Evolutionary conservation across 92 coral and sea anemone species (phyloP).

Genomic region (Phenganax marumi): DNA sequence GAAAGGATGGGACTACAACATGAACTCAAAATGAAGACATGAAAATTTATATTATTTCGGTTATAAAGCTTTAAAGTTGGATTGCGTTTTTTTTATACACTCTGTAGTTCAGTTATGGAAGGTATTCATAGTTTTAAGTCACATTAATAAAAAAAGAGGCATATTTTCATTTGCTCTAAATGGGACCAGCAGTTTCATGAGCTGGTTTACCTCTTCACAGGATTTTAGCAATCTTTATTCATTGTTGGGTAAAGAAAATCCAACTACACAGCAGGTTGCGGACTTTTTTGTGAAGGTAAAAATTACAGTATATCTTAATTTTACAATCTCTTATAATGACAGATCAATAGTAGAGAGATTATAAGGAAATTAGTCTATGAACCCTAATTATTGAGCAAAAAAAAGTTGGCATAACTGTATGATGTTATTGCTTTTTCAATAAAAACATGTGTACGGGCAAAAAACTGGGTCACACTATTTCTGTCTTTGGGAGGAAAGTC

Average conservation of each 20-base stretch:
- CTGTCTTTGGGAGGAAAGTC: slow-evolving; percentile 43
- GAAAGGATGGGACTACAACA: too few relatives aligned
- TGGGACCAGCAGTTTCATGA: neutral
- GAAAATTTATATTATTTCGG: too few relatives aligned
- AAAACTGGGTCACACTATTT: slow-evolving; percentile 46
- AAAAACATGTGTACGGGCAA: slow-evolving; percentile 37
- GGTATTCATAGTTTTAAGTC: neutral
- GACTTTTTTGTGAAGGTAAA: slow-evolving; percentile 44
- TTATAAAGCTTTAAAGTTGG: too few relatives aligned
- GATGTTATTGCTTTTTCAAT: neutral
- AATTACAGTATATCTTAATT: too few relatives aligned
- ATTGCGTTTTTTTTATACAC: too few relatives aligned
- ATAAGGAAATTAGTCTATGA: neutral
- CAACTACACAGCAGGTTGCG: slow-evolving; percentile 31
- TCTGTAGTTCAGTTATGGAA: slow-evolving; percentile 2
- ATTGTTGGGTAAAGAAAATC: slow-evolving; percentile 31
- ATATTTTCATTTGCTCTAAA: neutral
- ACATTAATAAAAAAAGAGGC: neutral
- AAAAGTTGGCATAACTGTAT: neutral
- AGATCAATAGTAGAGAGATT: neutral
- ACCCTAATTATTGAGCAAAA: neutral
- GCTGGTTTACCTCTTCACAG: neutral
- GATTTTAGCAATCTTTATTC: slow-evolving; percentile 38
- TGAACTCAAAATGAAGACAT: too few relatives aligned
- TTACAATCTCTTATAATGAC: too few relatives aligned